These are phyloP conservation scores for Malacoctenus gilli DNA, from an alignment of 2,797 vertebrate species.

Conservation along the genomic window DNA sequence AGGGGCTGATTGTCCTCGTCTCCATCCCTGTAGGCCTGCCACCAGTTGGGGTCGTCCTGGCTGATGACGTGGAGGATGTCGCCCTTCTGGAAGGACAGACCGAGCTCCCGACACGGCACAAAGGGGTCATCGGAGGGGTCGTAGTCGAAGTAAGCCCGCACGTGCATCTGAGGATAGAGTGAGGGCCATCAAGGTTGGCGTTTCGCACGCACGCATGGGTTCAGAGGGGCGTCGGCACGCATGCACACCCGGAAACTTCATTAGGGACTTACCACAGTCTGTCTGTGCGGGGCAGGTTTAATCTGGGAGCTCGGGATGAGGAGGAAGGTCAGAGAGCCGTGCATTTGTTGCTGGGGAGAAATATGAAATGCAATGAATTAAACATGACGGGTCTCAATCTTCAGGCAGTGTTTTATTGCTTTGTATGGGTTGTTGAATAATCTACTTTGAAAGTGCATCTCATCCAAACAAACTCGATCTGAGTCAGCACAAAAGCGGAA, in stretches of 20 bases:
- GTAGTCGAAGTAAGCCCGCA: conserved; percentile 96
- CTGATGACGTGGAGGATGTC: conserved; percentile 98
- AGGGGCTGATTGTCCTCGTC: conserved; percentile 97
- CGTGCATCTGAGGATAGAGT: conserved; percentile 86
- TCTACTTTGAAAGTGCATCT: too few species aligned
- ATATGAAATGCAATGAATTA: conserved; percentile 14
- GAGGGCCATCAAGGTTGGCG: conserved; percentile 22
- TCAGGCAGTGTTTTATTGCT: too few species aligned
- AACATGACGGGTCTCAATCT: too few species aligned
- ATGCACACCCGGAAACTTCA: not conserved
- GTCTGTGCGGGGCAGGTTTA: conserved; percentile 85
- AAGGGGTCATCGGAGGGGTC: conserved; percentile 98
- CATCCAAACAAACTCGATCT: too few species aligned
- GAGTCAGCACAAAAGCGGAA: too few species aligned
- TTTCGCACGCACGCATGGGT: conserved; percentile 18
- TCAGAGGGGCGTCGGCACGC: conserved; percentile 23
- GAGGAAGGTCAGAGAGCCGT: conserved; percentile 93
- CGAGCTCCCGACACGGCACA: conserved; percentile 95
- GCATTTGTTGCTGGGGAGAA: conserved; percentile 90
- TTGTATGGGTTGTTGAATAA: too few species aligned
- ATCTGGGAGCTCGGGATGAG: conserved; percentile 92
- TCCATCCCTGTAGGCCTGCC: conserved; percentile 98
- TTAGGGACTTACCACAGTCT: conserved; percentile 90
- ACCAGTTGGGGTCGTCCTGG: conserved; percentile 98
- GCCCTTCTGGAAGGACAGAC: conserved; percentile 96